A percentile compares a stretch with the other conserved stretches of the same genome.
phyloP scores from a whole-genome alignment of 2,888 invertebrate species.

The Pterobdella sp. region DNA sequence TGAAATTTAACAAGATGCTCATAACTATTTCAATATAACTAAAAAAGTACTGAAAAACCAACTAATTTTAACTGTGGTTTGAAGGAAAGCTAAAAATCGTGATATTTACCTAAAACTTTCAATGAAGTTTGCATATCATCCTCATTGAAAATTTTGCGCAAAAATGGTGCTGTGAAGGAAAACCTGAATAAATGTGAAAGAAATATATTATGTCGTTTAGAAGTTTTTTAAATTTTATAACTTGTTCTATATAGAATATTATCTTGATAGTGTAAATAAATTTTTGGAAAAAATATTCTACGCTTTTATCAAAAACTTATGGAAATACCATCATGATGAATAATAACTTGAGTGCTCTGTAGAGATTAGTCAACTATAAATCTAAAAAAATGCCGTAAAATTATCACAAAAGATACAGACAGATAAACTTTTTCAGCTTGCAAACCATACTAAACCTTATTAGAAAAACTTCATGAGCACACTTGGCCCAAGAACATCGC shows the following conservation, averaged over 20 bases:
- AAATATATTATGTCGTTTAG: neutral
- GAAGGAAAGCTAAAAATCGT: neutral
- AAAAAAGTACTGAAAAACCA: neutral
- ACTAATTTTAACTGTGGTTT: neutral
- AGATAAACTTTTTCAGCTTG: too few relatives aligned
- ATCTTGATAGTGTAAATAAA: neutral
- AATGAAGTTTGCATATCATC: conserved; percentile 84
- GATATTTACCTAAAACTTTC: conserved; percentile 61
- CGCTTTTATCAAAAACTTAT: too few relatives aligned
- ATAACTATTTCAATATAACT: neutral
- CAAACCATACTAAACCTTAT: too few relatives aligned
- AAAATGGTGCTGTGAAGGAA: conserved; percentile 82
- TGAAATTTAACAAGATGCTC: conserved; percentile 23
- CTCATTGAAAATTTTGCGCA: conserved; percentile 72
- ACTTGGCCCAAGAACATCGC: too few relatives aligned
- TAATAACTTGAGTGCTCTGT: too few relatives aligned
- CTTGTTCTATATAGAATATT: too few relatives aligned
- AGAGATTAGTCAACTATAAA: too few relatives aligned
- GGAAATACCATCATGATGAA: too few relatives aligned
- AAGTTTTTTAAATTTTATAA: too few relatives aligned
- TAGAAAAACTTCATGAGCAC: too few relatives aligned
- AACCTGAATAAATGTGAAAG: conserved; percentile 56
- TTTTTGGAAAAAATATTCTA: neutral
- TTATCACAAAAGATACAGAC: too few relatives aligned
- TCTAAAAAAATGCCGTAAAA: too few relatives aligned